These are phyloP conservation scores for Monomorium pharaonis DNA, from an alignment of 1,140 invertebrate species.

Conservation along the genomic window DNA sequence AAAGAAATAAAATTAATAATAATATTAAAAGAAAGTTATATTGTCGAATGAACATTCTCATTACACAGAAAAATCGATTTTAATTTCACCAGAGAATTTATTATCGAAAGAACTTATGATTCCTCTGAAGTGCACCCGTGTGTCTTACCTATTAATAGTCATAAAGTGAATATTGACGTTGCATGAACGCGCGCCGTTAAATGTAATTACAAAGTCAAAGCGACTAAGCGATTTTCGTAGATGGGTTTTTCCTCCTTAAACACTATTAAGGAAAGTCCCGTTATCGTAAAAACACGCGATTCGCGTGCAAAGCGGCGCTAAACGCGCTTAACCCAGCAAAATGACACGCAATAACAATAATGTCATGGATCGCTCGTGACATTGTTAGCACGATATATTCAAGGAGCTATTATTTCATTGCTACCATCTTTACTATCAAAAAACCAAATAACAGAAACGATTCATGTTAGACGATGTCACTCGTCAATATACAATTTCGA, in stretches of 20 bases:
- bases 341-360: slow-evolving; percentile 10
- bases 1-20: not conserved
- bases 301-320: slow-evolving; percentile 18
- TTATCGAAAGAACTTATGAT: not conserved
- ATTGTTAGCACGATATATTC: slow-evolving; percentile 21
- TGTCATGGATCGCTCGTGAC: not conserved
- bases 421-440: not conserved
- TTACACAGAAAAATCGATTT: slow-evolving; percentile 12
- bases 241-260: not conserved
- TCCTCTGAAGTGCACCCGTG: not conserved
- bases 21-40: not conserved
- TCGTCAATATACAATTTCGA: slow-evolving; percentile 22
- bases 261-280: not conserved
- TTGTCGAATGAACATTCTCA: not conserved
- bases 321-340: not conserved
- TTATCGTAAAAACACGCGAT: slow-evolving; percentile 35
- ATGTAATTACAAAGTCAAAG: slow-evolving; percentile 27
- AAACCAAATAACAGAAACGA: slow-evolving; percentile 2
- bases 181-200: slow-evolving; percentile 18
- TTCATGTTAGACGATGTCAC: not conserved
- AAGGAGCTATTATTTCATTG: not conserved
- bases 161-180: slow-evolving; percentile 34
- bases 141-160: slow-evolving; percentile 25
- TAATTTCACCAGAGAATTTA: slow-evolving; percentile 3
- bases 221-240: slow-evolving; percentile 27